Base-by-base conservation (phyloP, 2,888 invertebrate genomes). In the Lasioglossum villosulum region DNA sequence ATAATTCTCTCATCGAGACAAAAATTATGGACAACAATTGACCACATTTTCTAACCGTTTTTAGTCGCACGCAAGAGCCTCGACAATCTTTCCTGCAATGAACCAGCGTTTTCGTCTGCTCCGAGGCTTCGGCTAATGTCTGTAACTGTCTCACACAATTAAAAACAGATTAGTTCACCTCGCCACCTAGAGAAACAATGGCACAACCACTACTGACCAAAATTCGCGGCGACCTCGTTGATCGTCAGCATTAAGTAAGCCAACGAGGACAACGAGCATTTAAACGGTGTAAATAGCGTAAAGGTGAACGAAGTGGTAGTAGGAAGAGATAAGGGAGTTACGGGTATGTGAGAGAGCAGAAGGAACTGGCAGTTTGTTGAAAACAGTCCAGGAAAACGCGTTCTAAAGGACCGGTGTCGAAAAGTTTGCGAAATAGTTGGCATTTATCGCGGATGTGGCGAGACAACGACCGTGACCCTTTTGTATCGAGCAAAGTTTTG, bases 281-380 rank as follows among this genome's bases (percentile, higher is more conserved):
- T 85, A 82, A 73, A 66, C 6, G 48, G 39, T 66, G 82, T 85
- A 75, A 83, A 63, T 39, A 56, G 78, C 82, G 86, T 77, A 83
- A 82, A 86, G 84, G 89, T 83, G 87, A 78, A 45, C 71, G 59
- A 63, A 73, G 87, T 76, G 81, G 59, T 75, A 78, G 74, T 86
- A 91, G 88, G 86, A 70, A 91, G 86, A 88, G 83, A 86, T 34
- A 86, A 89, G 71, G 19, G 75, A 82, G 75, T 37, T 27, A 75
- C 66, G 2, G 48, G 75, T 83, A 37, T 86, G 87, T 91, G 82
- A 92, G 78, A 82, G 80, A 75, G 27, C 71, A 73, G 34, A 73
- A 30, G 48, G 71, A 56, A 75, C 39, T 1, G 23, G 4, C 68
- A 71, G 80, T 83, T 78, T 37, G 75, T 72, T 23, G 74, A 66